Percentiles rank a stretch among this genome's conserved stretches.
Evolutionary conservation across 1,140 invertebrate species (phyloP).

Genomic region (Paralvinella palmiformis): DNA sequence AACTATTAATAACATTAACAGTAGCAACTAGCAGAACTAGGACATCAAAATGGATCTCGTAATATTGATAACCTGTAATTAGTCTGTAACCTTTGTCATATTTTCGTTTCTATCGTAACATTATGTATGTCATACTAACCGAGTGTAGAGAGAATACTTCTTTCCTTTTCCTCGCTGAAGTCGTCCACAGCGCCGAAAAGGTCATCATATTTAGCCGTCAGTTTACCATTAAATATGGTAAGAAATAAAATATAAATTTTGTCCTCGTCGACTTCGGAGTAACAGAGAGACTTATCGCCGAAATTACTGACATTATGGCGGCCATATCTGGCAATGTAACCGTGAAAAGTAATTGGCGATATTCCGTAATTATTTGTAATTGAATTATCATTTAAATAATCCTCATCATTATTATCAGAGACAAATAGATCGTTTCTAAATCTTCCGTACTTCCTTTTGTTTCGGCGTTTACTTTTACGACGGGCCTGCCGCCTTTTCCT

Average conservation of each 20-base stretch:
- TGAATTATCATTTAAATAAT: neutral
- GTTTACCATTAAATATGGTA: slow-evolving; percentile 35
- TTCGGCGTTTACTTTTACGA: neutral
- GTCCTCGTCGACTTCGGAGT: slow-evolving; percentile 38
- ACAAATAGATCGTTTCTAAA: neutral
- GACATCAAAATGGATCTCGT: too few species aligned
- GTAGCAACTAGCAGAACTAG: too few species aligned
- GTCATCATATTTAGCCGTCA: slow-evolving; percentile 48
- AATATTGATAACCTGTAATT: too few species aligned
- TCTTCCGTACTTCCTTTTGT: neutral
- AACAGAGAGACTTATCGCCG: slow-evolving; percentile 45
- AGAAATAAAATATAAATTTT: slow-evolving; percentile 42
- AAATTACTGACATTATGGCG: slow-evolving; percentile 45
- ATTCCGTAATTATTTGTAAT: neutral
- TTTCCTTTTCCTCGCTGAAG: slow-evolving; percentile 30
- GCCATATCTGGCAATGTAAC: too few species aligned
- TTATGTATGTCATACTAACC: too few species aligned
- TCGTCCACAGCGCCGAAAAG: slow-evolving; percentile 41
- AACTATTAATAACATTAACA: too few species aligned
- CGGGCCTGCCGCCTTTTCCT: neutral
- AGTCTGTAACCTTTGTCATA: too few species aligned
- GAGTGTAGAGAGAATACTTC: slow-evolving; percentile 31
- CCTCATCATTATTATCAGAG: neutral
- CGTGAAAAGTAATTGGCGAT: neutral
- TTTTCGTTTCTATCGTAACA: too few species aligned